A percentile compares a stretch with the other conserved stretches of the same genome.
Conservation (phyloP, 92 coral and sea anemone genomes). For the Siderastrea siderea region DNA sequence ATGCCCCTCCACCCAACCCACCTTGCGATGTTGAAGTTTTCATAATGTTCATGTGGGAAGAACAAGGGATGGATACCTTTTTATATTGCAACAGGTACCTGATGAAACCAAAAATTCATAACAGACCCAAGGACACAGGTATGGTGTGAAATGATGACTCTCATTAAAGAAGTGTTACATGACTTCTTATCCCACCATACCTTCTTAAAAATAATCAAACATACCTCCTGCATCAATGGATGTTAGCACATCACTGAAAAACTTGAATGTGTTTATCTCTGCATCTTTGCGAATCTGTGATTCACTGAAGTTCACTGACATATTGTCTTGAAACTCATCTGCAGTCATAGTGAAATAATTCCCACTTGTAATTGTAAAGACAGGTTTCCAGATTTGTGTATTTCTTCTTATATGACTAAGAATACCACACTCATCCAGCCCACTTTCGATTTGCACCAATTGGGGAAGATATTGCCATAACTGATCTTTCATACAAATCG, state of each 20-base stretch:
- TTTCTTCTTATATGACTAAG: constrained; percentile 55
- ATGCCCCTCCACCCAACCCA: constrained; percentile 8
- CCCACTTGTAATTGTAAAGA: constrained; percentile 66
- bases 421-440: constrained; percentile 66
- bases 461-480: constrained; percentile 63
- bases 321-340: constrained; percentile 73
- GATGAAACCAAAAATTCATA: constrained; percentile 19
- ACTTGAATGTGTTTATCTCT: constrained; percentile 76
- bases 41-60: constrained; percentile 18
- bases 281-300: constrained; percentile 69
- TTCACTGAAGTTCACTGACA: constrained; percentile 58
- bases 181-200: neutral
- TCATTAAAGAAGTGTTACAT: neutral
- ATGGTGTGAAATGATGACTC: neutral
- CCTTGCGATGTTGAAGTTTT: neutral
- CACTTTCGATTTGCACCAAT: constrained; percentile 75
- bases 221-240: constrained; percentile 55
- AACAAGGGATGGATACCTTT: constrained; percentile 21
- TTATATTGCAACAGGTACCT: constrained; percentile 6
- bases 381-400: constrained; percentile 78
- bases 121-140: constrained; percentile 15
- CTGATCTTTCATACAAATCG: constrained; percentile 81
- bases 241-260: constrained; percentile 71
- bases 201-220: neutral
- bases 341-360: constrained; percentile 68